phyloP scores from a whole-genome alignment of 2,888 invertebrate genomes.

The Meghimatium bilineatum region DNA sequence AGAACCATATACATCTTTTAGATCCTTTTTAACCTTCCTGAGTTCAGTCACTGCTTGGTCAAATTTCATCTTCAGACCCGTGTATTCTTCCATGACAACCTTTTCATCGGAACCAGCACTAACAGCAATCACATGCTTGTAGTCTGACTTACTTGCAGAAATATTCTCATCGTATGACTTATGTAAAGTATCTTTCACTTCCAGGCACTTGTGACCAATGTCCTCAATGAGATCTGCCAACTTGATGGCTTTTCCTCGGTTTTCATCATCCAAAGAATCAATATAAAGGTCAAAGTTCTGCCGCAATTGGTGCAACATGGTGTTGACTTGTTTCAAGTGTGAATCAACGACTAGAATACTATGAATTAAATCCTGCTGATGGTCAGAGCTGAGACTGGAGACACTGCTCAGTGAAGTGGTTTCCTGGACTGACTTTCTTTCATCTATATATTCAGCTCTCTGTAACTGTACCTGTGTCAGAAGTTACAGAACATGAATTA shows the following conservation, averaged over 20 bases:
- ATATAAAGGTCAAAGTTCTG: slow-evolving; percentile 61
- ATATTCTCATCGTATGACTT: slow-evolving; percentile 48
- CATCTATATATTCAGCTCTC: slow-evolving; percentile 12
- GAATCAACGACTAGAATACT: slow-evolving; percentile 64
- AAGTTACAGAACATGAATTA: no score
- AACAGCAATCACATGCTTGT: slow-evolving; percentile 54
- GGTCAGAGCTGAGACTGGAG: slow-evolving; percentile 34
- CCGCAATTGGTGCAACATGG: slow-evolving; percentile 57
- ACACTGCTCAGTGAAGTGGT: slow-evolving; percentile 25
- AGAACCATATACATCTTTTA: slow-evolving; percentile 59
- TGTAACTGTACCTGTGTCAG: slow-evolving; percentile 25
- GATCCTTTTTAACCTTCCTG: slow-evolving; percentile 61
- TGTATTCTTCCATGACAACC: slow-evolving; percentile 55
- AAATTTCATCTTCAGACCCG: slow-evolving; percentile 62
- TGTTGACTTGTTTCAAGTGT: slow-evolving; percentile 64
- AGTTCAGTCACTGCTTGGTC: slow-evolving; percentile 61
- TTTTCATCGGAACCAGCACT: slow-evolving; percentile 47
- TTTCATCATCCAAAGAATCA: slow-evolving; percentile 56
- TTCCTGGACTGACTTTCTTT: slow-evolving; percentile 23
- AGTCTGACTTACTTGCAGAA: slow-evolving; percentile 29
- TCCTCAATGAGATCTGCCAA: slow-evolving; percentile 62
- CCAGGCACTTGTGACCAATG: slow-evolving; percentile 62
- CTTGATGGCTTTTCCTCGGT: slow-evolving; percentile 50
- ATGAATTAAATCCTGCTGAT: slow-evolving; percentile 59
- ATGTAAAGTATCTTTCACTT: slow-evolving; percentile 62